A percentile compares a stretch with the other conserved stretches of the same genome.
These are phyloP conservation scores for Lerista edwardsae DNA, from an alignment of 2,797 vertebrate genomes.

Conservation along the genomic window DNA sequence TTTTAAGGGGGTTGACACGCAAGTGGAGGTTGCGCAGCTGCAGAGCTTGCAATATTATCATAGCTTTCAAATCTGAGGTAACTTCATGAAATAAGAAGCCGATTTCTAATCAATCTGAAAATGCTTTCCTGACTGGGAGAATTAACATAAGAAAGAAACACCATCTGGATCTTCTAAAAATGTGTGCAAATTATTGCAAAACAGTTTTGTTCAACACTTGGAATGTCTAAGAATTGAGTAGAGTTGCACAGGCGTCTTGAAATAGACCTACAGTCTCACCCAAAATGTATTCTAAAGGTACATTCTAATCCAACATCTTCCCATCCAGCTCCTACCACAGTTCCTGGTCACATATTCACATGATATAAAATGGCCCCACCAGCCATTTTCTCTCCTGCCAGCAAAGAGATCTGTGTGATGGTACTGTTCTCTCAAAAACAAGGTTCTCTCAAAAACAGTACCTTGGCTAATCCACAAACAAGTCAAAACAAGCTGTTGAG, in stretches of 20 bases:
- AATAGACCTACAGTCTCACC: background rate
- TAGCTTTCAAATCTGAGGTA: conserved; percentile 1
- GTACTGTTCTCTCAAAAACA: too few species aligned
- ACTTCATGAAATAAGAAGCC: conserved; percentile 22
- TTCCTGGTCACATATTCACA: background rate
- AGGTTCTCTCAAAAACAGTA: background rate
- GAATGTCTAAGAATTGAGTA: conserved; percentile 37
- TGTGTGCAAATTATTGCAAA: conserved; percentile 51
- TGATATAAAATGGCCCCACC: background rate
- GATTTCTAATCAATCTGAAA: conserved; percentile 9
- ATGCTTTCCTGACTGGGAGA: conserved; percentile 29
- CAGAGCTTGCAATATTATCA: background rate
- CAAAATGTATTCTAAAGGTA: background rate
- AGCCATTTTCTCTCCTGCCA: too few species aligned
- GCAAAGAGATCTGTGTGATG: too few species aligned
- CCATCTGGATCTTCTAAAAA: conserved; percentile 51
- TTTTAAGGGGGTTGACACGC: background rate
- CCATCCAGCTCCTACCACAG: background rate
- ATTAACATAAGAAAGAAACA: conserved; percentile 10
- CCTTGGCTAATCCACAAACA: background rate
- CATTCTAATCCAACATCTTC: background rate
- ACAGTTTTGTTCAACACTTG: conserved; percentile 45
- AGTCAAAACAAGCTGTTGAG: background rate
- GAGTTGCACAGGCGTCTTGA: background rate
- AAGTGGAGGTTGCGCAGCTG: background rate